Evolutionary conservation across 2,113 vertebrate species (phyloP).

Genomic region (Burhinus bistriatus): DNA sequence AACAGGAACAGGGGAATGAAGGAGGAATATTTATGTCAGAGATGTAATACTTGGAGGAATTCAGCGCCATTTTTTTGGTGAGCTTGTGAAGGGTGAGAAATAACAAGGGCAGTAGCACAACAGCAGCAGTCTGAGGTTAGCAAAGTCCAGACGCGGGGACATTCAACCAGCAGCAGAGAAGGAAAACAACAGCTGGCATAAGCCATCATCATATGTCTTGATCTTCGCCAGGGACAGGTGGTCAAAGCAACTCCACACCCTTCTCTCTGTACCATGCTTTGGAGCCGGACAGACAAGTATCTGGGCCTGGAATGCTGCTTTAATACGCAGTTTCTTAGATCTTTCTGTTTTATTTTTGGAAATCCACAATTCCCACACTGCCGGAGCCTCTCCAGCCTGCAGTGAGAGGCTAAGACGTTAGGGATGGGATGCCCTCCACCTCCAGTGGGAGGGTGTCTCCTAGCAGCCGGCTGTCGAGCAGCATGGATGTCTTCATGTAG

Average conservation of each 20-base stretch:
- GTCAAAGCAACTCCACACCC: conserved; percentile 21
- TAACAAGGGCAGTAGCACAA: conserved; percentile 3
- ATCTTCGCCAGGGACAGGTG: conserved; percentile 68
- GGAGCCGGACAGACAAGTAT: background rate
- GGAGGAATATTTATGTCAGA: conserved; percentile 34
- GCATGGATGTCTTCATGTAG: background rate
- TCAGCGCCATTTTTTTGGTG: background rate
- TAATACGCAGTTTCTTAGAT: conserved; percentile 4
- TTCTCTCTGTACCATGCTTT: background rate
- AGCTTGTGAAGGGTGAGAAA: conserved; percentile 29
- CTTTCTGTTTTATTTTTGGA: conserved; percentile 45
- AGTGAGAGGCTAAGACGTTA: background rate
- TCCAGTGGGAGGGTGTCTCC: background rate
- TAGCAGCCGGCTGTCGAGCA: background rate
- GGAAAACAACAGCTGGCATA: conserved; percentile 71
- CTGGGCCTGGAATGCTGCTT: conserved; percentile 25
- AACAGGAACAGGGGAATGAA: background rate
- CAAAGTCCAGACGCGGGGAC: background rate
- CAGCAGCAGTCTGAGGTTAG: background rate
- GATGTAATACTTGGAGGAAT: conserved; percentile 33
- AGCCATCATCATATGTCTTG: conserved; percentile 48
- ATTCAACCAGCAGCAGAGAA: background rate
- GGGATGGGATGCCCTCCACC: background rate
- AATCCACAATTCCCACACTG: background rate
- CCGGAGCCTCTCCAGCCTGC: background rate